These are phyloP conservation scores for Tachina fera DNA, from an alignment of 2,888 invertebrate species.

Conservation along the genomic window DNA sequence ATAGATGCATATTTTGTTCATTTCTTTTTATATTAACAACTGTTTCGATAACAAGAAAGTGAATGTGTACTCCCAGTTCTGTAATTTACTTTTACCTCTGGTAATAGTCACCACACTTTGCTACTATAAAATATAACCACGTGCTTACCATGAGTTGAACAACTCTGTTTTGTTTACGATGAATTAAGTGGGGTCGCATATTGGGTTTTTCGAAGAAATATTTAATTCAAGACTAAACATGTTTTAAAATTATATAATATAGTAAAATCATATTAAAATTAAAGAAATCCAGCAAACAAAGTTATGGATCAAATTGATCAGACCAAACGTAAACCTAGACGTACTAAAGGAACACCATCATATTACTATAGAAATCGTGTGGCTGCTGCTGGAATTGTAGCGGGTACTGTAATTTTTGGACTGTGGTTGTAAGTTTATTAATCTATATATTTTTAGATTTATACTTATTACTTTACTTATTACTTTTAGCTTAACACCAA, in stretches of 20 bases:
- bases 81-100: too few species aligned
- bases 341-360: constrained; percentile 87
- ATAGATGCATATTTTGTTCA: too few species aligned
- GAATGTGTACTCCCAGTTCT: too few species aligned
- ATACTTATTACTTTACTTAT: not conserved
- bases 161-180: constrained; percentile 42
- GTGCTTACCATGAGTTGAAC: not conserved
- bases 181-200: not conserved
- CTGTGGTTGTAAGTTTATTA: constrained; percentile 76
- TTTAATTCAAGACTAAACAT: constrained; percentile 31
- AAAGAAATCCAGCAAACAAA: not conserved
- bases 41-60: too few species aligned
- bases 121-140: not conserved
- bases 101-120: not conserved
- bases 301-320: constrained; percentile 83
- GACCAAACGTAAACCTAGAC: constrained; percentile 87
- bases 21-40: too few species aligned
- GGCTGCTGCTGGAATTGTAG: constrained; percentile 83
- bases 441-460: not conserved
- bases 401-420: constrained; percentile 78
- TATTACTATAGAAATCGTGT: constrained; percentile 84
- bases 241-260: constrained; percentile 66
- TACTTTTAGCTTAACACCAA: constrained; percentile 76
- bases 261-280: constrained; percentile 2
- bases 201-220: not conserved